A percentile compares a stretch with the other conserved stretches of the same genome.
phyloP scores from a whole-genome alignment of 1,140 invertebrate species.

The Ylistrum balloti region DNA sequence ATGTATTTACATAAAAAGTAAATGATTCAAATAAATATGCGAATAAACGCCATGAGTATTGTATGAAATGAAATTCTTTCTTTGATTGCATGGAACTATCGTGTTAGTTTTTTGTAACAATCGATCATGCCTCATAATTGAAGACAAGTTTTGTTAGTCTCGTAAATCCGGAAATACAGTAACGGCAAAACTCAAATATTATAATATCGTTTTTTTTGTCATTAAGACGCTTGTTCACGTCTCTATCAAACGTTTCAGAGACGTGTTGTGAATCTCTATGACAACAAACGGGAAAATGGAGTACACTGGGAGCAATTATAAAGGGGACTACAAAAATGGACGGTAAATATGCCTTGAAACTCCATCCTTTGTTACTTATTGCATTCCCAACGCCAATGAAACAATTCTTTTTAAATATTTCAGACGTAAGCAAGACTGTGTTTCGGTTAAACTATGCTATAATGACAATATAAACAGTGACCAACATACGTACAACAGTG shows the following conservation, averaged over 20 bases:
- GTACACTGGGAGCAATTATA: constrained; percentile 81
- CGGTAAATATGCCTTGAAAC: constrained; percentile 68
- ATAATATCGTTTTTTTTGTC: not conserved
- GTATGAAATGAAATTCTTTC: too few species aligned
- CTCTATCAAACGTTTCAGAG: not conserved
- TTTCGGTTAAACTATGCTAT: not conserved
- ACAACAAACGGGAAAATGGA: constrained; percentile 78
- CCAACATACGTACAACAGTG: too few species aligned
- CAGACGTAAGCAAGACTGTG: not conserved
- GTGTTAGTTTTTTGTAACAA: too few species aligned
- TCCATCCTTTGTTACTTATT: not conserved
- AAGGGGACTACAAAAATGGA: constrained; percentile 80
- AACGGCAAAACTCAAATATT: not conserved
- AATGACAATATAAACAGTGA: too few species aligned
- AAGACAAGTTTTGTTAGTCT: not conserved
- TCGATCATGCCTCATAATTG: not conserved
- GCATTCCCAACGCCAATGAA: not conserved
- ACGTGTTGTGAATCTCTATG: constrained; percentile 50
- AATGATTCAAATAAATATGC: too few species aligned
- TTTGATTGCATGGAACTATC: too few species aligned
- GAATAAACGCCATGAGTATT: too few species aligned
- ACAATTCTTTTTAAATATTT: not conserved
- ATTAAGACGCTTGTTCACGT: not conserved
- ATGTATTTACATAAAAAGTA: too few species aligned
- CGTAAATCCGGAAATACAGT: not conserved